Conservation (phyloP, 2,113 vertebrate species). For the Cnemophilus loriae region DNA sequence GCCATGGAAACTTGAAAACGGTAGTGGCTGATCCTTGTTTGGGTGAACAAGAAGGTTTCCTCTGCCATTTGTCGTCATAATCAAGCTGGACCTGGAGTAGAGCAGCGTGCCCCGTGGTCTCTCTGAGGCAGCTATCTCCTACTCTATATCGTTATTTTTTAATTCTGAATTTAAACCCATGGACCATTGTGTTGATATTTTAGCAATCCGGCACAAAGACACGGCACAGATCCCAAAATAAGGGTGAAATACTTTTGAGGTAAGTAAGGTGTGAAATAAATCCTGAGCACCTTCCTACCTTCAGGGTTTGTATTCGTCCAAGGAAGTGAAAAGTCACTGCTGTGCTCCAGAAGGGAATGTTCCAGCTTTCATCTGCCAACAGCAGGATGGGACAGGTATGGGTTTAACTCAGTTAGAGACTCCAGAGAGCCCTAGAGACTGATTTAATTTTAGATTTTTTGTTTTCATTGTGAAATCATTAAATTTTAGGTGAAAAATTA, state of each 20-base stretch:
- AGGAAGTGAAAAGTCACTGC: neutral
- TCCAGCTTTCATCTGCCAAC: neutral
- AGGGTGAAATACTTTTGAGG: neutral
- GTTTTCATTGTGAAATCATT: neutral
- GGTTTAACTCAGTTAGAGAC: neutral
- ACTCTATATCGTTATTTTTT: neutral
- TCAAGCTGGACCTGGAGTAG: neutral
- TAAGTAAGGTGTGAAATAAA: neutral
- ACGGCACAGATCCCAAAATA: neutral
- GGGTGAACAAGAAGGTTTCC: neutral
- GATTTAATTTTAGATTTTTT: neutral
- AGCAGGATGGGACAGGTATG: neutral
- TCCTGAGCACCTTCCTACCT: neutral
- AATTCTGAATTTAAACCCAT: neutral
- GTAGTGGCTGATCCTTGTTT: constrained; percentile 23
- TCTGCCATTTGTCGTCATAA: neutral
- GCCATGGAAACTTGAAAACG: constrained; percentile 36
- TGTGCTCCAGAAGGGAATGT: neutral
- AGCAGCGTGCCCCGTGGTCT: neutral
- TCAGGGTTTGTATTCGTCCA: neutral
- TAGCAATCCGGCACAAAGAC: neutral
- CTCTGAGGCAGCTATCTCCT: neutral
- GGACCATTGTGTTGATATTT: neutral
- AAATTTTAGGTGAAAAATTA: neutral
- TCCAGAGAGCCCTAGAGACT: neutral